Evolutionary conservation across 2,888 invertebrate genomes (phyloP), one percentile per base, ranked within the genome.

Genomic region (Pantelozetes paolii): DNA sequence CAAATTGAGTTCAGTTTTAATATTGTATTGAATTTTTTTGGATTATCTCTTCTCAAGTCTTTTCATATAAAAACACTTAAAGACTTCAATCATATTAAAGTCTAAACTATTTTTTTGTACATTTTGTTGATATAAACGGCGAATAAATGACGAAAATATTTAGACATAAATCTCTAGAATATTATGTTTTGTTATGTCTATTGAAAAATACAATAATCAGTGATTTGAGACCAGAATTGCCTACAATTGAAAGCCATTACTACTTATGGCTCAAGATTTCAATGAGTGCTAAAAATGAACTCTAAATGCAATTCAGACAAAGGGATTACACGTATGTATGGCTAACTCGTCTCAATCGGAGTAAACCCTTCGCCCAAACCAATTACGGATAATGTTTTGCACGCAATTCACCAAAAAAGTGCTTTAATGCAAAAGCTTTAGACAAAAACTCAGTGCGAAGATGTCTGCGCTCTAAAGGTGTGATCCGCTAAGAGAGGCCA

Each of bases 351-450:
- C 50, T 50, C 18, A n/a, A 50, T 50, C 18, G 50, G 18, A 50
- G 20, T 50, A 50, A 50, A 50, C 50, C 50, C 20, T 50, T 50
- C 50, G 50, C 50, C 50, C 50, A 50, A 50, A 50, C 50, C 50
- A 50, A 50, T 50, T 50, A 50, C 20, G 18, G 50, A 50, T 50
- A 50, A 50, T 50, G 50, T 50, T 18, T 50, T 50, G 50, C 50
- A 50, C 50, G 50, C 50, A 50, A 50, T 50, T 50, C 8, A 5
- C 50, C 50, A 11, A n/a, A 50, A 50, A 50, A 50, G 50, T 50
- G 50, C 50, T 11, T 50, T 5, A 50, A 50, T 50, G 50, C 50
- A 50, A 18, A 50, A 50, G 50, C 50, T 50, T 20, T 15, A 50
- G 20, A 20, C 18, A 20, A 50, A 5, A 50, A 5, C 11, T 5